Conservation (phyloP, 2,888 invertebrate genomes). For the Hetaerina titia region DNA sequence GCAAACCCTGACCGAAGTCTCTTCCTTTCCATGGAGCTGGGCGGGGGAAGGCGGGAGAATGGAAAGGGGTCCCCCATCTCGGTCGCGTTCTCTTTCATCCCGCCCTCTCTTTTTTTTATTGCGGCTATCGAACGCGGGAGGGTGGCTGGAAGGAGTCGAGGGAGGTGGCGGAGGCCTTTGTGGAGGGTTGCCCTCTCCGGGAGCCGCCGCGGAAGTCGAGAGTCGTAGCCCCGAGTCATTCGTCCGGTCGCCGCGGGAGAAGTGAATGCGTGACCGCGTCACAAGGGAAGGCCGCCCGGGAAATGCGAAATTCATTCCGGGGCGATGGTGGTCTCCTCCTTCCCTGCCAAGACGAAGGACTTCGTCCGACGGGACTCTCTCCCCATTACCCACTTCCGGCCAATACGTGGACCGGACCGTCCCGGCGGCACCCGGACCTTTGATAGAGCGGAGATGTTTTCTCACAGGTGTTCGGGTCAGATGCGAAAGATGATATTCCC, state of each 20-base stretch:
- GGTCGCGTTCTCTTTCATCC: not conserved
- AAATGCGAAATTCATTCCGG: not conserved
- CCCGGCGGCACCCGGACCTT: not conserved
- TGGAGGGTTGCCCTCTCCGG: not conserved
- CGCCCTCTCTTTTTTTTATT: slow-evolving; percentile 17
- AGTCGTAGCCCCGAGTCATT: not conserved
- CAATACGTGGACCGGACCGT: not conserved
- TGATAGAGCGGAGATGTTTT: not conserved
- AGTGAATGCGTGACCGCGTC: slow-evolving; percentile 8
- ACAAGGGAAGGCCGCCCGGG: not conserved
- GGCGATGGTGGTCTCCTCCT: not conserved
- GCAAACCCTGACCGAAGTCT: not conserved
- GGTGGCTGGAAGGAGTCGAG: not conserved
- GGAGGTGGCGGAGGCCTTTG: not conserved
- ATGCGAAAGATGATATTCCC: not conserved
- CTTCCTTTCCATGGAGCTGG: not conserved
- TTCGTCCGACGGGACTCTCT: not conserved
- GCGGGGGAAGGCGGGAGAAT: not conserved
- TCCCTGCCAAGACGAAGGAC: not conserved
- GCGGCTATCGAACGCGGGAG: not conserved
- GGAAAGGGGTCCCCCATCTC: not conserved
- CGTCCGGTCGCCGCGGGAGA: not conserved
- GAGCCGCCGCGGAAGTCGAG: slow-evolving; percentile 3
- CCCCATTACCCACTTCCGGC: not conserved
- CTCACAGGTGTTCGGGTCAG: not conserved